These are phyloP conservation scores for Hesperophylax magnus DNA, from an alignment of 1,140 invertebrate genomes.

Conservation along the genomic window DNA sequence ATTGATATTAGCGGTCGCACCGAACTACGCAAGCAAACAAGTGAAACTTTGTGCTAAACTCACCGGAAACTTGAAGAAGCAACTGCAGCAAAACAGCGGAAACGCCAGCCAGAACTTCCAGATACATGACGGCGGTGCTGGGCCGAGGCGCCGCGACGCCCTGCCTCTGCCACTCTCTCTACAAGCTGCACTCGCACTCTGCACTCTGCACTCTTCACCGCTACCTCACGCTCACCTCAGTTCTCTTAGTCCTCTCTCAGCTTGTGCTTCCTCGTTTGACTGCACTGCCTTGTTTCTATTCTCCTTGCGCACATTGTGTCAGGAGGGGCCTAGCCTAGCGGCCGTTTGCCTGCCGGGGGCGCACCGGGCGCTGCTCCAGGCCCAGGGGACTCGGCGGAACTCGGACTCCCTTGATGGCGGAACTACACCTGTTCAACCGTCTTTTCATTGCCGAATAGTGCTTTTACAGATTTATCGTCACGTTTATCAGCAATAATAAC, in stretches of 20 bases:
- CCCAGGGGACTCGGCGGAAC: not conserved
- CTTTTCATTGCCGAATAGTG: too few relatives aligned
- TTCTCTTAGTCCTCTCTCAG: constrained; percentile 38
- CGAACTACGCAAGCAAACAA: not conserved
- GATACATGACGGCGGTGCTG: constrained; percentile 51
- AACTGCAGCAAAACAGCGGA: constrained; percentile 56
- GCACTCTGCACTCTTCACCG: not conserved
- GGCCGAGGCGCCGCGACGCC: constrained; percentile 9
- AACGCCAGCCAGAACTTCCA: constrained; percentile 54
- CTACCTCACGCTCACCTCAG: constrained; percentile 27
- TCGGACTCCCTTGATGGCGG: too few relatives aligned
- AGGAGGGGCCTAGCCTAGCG: not conserved
- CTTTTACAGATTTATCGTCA: too few relatives aligned
- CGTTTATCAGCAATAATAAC: too few relatives aligned
- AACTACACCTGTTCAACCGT: too few relatives aligned
- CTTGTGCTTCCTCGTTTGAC: constrained; percentile 39
- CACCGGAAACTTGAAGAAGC: constrained; percentile 56
- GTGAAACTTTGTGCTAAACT: constrained; percentile 42
- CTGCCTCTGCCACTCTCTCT: too few relatives aligned
- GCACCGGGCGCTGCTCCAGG: not conserved
- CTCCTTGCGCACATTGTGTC: constrained; percentile 46
- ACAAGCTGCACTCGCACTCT: not conserved
- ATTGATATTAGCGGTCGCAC: constrained; percentile 10
- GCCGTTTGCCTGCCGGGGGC: not conserved
- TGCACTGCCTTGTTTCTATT: constrained; percentile 45